Evolutionary conservation across 2,113 vertebrate species (phyloP).

Genomic region (Danionella cerebrum): DNA sequence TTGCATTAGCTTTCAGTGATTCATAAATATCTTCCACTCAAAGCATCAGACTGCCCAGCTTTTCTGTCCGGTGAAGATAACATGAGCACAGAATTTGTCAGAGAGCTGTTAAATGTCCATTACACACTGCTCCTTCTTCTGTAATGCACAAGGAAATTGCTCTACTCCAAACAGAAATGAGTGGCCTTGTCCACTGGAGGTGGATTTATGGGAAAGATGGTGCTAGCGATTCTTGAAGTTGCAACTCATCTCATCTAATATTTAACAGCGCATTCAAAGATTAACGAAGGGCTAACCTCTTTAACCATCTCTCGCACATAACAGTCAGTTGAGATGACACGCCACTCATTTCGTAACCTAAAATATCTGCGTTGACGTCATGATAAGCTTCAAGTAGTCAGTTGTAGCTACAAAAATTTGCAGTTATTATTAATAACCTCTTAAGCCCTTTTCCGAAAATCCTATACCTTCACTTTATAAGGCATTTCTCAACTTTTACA

Average conservation of each 20-base stretch:
- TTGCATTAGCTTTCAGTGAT: constrained; percentile 23
- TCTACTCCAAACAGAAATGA: neutral
- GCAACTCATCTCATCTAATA: neutral
- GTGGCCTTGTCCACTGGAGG: neutral
- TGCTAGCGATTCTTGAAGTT: neutral
- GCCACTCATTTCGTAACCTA: neutral
- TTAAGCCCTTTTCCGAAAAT: too few species aligned
- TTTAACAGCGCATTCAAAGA: neutral
- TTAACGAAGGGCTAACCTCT: neutral
- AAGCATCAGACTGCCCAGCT: neutral
- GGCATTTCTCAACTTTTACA: too few species aligned
- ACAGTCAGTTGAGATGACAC: neutral
- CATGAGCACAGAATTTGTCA: neutral
- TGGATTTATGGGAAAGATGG: constrained; percentile 8
- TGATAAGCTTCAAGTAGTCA: neutral
- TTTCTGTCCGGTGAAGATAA: neutral
- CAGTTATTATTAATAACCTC: neutral
- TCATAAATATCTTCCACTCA: constrained; percentile 19
- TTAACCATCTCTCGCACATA: neutral
- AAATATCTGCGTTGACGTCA: neutral
- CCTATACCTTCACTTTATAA: too few species aligned
- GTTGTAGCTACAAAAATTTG: neutral
- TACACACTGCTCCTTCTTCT: neutral
- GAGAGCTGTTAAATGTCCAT: constrained; percentile 10
- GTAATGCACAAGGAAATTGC: neutral